These are phyloP conservation scores for Ageneiosus marmoratus DNA, from an alignment of 2,113 vertebrate genomes.

Conservation along the genomic window DNA sequence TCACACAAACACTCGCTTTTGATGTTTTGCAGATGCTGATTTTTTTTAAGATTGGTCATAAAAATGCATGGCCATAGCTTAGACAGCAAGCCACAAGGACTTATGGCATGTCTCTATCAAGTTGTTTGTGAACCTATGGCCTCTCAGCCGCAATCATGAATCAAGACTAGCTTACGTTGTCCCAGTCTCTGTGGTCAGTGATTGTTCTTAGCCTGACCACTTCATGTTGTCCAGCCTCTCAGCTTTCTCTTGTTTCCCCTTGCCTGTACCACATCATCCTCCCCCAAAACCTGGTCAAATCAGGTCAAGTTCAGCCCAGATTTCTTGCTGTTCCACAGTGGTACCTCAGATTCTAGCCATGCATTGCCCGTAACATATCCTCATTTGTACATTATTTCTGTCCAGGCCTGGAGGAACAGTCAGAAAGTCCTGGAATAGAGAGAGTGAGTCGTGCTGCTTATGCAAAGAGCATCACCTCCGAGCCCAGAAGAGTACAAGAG, in stretches of 20 bases:
- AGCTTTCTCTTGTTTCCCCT: slow-evolving; percentile 40
- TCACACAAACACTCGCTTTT: slow-evolving; percentile 27
- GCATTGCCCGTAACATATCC: background rate
- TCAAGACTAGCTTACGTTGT: slow-evolving; percentile 40
- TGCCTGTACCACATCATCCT: slow-evolving; percentile 62
- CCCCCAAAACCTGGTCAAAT: slow-evolving; percentile 67
- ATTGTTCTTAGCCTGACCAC: slow-evolving; percentile 44
- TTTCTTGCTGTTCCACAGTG: slow-evolving; percentile 9
- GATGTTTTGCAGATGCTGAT: slow-evolving; percentile 39
- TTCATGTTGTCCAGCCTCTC: slow-evolving; percentile 22
- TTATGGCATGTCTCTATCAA: slow-evolving; percentile 29
- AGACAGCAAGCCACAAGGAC: slow-evolving; percentile 33
- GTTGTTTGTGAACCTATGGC: slow-evolving; percentile 45
- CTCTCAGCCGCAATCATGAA: slow-evolving; percentile 35
- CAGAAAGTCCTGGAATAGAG: slow-evolving; percentile 19
- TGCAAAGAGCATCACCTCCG: slow-evolving; percentile 31
- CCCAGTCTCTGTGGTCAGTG: slow-evolving; percentile 47
- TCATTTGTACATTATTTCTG: slow-evolving; percentile 38
- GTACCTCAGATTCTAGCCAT: slow-evolving; percentile 19
- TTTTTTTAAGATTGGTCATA: slow-evolving; percentile 6
- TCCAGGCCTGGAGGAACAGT: slow-evolving; percentile 14
- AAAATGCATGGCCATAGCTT: slow-evolving; percentile 30
- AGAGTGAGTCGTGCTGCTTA: slow-evolving; percentile 38
- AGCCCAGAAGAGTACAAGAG: slow-evolving; percentile 32
- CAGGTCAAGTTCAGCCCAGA: slow-evolving; percentile 59